Evolutionary conservation across 2,888 invertebrate species (phyloP).

Genomic region (Bugula neritina): DNA sequence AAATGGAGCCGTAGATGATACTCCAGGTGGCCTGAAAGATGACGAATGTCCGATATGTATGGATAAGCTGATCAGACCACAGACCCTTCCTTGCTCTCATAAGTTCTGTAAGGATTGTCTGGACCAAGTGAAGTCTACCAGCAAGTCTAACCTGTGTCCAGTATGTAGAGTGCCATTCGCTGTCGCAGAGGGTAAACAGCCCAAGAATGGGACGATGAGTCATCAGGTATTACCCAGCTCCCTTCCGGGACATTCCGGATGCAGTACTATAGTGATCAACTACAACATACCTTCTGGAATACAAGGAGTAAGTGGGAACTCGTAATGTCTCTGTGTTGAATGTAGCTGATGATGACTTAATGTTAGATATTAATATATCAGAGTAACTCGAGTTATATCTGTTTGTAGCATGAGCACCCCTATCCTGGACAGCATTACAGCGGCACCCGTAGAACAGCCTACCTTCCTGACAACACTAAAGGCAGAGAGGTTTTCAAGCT

Average conservation of each 20-base stretch:
- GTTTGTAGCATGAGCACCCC: conserved; percentile 34
- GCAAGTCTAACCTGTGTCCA: conserved; percentile 34
- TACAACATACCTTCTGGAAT: conserved; percentile 37
- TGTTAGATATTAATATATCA: neutral
- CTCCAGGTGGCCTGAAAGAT: neutral
- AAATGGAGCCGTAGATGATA: too few relatives aligned
- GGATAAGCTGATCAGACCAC: conserved; percentile 4
- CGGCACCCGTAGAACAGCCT: conserved; percentile 38
- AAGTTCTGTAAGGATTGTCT: conserved; percentile 25
- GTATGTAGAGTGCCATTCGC: conserved; percentile 54
- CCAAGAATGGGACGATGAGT: conserved; percentile 32
- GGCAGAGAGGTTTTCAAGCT: conserved; percentile 37
- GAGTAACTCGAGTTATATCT: neutral
- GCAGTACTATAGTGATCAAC: conserved; percentile 32
- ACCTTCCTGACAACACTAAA: conserved; percentile 40
- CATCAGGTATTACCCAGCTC: neutral
- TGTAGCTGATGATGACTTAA: neutral
- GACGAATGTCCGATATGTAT: conserved; percentile 30
- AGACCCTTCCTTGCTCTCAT: conserved; percentile 15
- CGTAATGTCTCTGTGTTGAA: neutral
- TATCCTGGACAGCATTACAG: conserved; percentile 38
- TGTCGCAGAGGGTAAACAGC: conserved; percentile 34
- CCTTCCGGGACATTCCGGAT: conserved; percentile 31
- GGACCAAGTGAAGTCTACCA: neutral
- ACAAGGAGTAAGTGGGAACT: conserved; percentile 34